A percentile compares a stretch with the other conserved stretches of the same genome.
Conservation (phyloP, 2,113 vertebrate genomes). For the Oryzias celebensis region DNA sequence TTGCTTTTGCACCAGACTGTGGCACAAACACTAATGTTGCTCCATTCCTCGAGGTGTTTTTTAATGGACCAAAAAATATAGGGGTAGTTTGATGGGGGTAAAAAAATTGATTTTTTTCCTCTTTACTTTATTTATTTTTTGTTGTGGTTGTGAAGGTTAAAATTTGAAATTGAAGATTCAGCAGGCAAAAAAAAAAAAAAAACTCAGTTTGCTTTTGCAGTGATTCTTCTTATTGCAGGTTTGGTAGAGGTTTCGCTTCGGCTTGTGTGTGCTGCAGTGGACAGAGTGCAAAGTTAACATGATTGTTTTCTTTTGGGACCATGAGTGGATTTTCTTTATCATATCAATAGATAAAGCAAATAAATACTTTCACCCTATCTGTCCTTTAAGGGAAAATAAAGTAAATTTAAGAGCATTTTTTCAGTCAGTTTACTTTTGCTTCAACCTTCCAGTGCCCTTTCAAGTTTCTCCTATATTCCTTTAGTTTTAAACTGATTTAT, state of each 20-base stretch:
- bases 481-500: constrained; percentile 63
- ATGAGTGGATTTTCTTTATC: constrained; percentile 33
- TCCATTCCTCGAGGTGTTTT: constrained; percentile 19
- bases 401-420: constrained; percentile 40
- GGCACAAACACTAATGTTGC: constrained; percentile 13
- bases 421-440: constrained; percentile 29
- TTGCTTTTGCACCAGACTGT: constrained; percentile 12
- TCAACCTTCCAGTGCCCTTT: constrained; percentile 46
- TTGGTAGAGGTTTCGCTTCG: constrained; percentile 27
- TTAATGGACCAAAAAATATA: constrained; percentile 34
- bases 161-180: too few species aligned
- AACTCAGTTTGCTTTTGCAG: not conserved
- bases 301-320: constrained; percentile 26
- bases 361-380: constrained; percentile 44
- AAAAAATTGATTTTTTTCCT: too few species aligned
- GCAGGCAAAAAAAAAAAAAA: too few species aligned
- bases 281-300: constrained; percentile 31
- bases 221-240: constrained; percentile 8
- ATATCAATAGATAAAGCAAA: constrained; percentile 37
- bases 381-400: constrained; percentile 23
- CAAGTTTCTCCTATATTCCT: constrained; percentile 40
- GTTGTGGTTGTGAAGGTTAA: too few species aligned
- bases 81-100: too few species aligned
- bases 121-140: too few species aligned
- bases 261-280: constrained; percentile 20